These are phyloP conservation scores for Neoscelio sp. DNA, from an alignment of 2,888 invertebrate species.

Conservation along the genomic window DNA sequence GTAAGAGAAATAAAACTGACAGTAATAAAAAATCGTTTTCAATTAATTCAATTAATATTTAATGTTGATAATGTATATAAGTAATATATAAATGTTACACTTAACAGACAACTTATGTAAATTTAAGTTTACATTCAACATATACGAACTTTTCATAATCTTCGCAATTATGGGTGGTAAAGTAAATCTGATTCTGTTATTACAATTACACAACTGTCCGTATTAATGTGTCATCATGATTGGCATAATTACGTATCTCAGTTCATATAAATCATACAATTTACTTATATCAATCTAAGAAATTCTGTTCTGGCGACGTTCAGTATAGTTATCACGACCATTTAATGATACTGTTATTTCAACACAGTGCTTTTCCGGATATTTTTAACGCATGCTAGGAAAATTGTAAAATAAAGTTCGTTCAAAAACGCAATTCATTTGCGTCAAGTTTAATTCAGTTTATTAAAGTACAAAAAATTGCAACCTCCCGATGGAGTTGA, in stretches of 20 bases:
- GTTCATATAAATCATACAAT: slow-evolving; percentile 24
- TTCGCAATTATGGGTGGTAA: no score
- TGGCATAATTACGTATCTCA: slow-evolving; percentile 38
- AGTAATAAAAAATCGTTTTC: no score
- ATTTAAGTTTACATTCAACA: neutral
- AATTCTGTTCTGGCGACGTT: slow-evolving; percentile 26
- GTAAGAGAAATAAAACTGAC: no score
- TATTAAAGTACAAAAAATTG: slow-evolving; percentile 16
- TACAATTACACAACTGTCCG: slow-evolving; percentile 24
- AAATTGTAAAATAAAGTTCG: neutral
- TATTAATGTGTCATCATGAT: slow-evolving; percentile 35
- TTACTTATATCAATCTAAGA: slow-evolving; percentile 26
- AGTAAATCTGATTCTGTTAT: slow-evolving; percentile 26
- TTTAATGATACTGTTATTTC: neutral
- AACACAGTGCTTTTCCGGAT: neutral
- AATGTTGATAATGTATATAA: no score
- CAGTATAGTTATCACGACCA: slow-evolving; percentile 8
- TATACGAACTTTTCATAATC: no score
- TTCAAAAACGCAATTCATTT: slow-evolving; percentile 19
- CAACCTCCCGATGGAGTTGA: neutral
- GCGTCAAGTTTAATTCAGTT: slow-evolving; percentile 20
- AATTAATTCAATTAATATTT: no score
- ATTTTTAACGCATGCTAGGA: neutral
- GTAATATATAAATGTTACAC: no score
- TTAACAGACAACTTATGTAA: no score